These are phyloP conservation scores for Podarcis siculus DNA, from an alignment of 2,797 vertebrate species.

Conservation along the genomic window DNA sequence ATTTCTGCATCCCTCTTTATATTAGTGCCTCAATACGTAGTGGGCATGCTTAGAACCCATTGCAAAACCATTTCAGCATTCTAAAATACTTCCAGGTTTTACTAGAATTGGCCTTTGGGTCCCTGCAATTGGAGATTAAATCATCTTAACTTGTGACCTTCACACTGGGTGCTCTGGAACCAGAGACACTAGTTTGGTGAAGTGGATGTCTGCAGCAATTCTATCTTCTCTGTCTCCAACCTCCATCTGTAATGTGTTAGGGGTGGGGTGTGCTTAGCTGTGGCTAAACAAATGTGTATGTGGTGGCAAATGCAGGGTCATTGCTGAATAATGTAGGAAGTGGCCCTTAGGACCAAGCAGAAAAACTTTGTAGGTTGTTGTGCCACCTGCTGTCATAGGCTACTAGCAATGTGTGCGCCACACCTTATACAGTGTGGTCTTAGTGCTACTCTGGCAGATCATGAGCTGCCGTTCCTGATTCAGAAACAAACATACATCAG, in stretches of 20 bases:
- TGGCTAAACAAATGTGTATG: neutral
- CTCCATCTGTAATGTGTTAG: neutral
- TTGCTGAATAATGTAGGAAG: neutral
- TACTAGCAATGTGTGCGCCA: neutral
- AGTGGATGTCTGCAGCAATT: neutral
- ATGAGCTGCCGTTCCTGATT: neutral
- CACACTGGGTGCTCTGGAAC: neutral
- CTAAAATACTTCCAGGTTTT: conserved; percentile 5
- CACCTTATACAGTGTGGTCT: neutral
- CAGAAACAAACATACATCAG: conserved; percentile 26
- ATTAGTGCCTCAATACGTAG: neutral
- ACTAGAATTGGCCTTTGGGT: neutral
- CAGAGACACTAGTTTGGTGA: neutral
- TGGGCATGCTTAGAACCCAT: neutral
- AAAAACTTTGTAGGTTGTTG: neutral
- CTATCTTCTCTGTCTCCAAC: neutral
- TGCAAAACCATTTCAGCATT: neutral
- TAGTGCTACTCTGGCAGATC: neutral
- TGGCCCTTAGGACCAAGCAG: neutral
- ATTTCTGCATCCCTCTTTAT: neutral
- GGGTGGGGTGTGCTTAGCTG: neutral
- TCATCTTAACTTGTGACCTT: neutral
- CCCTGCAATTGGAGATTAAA: neutral
- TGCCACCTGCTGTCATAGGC: neutral
- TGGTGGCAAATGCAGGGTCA: neutral